Conservation (phyloP, 2,113 vertebrate genomes). For the Diglossa brunneiventris region DNA sequence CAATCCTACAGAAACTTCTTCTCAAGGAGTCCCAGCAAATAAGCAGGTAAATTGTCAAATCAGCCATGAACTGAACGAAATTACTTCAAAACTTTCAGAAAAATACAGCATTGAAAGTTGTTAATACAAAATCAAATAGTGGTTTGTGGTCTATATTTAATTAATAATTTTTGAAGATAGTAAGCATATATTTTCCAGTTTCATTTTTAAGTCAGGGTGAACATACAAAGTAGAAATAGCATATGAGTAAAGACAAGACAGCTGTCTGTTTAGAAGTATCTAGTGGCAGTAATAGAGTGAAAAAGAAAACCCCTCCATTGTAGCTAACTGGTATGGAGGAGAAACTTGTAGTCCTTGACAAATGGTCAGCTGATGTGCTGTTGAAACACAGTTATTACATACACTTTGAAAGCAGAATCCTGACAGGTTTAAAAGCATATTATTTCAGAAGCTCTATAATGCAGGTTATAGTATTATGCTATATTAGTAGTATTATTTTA, state of each 20-base stretch:
- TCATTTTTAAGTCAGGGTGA: not conserved
- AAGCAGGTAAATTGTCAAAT: constrained; percentile 71
- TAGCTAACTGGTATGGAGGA: not conserved
- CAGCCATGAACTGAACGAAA: not conserved
- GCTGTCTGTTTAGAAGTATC: not conserved
- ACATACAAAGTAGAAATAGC: not conserved
- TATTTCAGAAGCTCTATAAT: not conserved
- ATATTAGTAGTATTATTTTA: not conserved
- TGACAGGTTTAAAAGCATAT: not conserved
- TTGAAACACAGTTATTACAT: not conserved
- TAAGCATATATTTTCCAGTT: not conserved
- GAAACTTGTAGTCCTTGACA: not conserved
- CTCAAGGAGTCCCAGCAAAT: constrained; percentile 43
- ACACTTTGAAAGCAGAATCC: not conserved
- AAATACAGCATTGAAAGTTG: not conserved
- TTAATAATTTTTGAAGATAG: not conserved
- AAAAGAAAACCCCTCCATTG: not conserved
- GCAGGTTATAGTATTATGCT: not conserved
- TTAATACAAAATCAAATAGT: not conserved
- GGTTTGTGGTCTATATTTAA: not conserved
- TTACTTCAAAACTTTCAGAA: not conserved
- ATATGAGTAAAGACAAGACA: not conserved
- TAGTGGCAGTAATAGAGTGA: not conserved
- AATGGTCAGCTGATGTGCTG: not conserved
- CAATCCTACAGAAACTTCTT: constrained; percentile 48